Evolutionary conservation across 2,888 invertebrate genomes (phyloP).

Genomic region (Galerucella nymphaeae): DNA sequence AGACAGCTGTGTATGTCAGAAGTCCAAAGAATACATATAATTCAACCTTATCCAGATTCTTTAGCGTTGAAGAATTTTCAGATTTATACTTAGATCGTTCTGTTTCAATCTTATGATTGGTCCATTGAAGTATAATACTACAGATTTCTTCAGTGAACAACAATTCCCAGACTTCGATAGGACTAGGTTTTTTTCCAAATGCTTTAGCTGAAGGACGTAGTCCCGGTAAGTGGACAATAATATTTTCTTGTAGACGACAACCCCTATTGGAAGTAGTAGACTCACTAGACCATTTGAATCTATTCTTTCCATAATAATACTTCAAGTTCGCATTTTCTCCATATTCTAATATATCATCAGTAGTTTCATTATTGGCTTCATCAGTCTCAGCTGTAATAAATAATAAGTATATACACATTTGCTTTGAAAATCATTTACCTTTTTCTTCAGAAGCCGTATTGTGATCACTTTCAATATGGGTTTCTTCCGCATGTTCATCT

Average conservation of each 20-base stretch:
- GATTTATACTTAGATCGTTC: neutral
- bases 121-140: conserved; percentile 29
- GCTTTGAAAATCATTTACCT: neutral
- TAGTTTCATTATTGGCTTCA: too few relatives aligned
- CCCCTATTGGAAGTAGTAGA: too few relatives aligned
- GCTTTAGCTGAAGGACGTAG: conserved; percentile 4
- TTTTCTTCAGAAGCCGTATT: conserved; percentile 19
- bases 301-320: conserved; percentile 15
- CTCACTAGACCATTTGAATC: conserved; percentile 14
- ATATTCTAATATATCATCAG: too few relatives aligned
- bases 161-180: conserved; percentile 20
- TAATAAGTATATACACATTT: too few relatives aligned
- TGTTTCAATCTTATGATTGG: neutral
- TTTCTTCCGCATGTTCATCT: conserved; percentile 11
- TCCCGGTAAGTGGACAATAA: conserved; percentile 17
- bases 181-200: conserved; percentile 9
- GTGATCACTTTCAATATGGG: conserved; percentile 21
- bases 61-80: conserved; percentile 12
- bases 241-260: too few relatives aligned
- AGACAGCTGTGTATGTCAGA: conserved; percentile 5
- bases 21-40: conserved; percentile 15
- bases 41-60: too few relatives aligned
- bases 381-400: too few relatives aligned
- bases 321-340: too few relatives aligned
- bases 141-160: conserved; percentile 22